Evolutionary conservation across 2,888 invertebrate genomes (phyloP).

Genomic region (Drosophila neutralis): DNA sequence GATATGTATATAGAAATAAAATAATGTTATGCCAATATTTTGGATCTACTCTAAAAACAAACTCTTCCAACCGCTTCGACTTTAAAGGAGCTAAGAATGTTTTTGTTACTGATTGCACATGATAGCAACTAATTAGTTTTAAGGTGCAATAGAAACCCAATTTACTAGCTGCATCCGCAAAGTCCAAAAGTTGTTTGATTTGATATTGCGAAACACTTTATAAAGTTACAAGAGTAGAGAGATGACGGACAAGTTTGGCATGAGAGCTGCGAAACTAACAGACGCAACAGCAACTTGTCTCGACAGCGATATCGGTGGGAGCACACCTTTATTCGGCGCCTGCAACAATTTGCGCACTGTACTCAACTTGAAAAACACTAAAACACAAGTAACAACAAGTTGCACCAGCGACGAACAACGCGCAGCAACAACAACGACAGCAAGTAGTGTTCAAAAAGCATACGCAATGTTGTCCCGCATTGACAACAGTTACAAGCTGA

Average conservation of each 20-base stretch:
- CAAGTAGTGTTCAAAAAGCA: conserved; percentile 57
- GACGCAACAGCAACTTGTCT: conserved; percentile 4
- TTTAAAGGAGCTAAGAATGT: background rate
- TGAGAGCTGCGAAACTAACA: conserved; percentile 7
- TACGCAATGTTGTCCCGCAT: conserved; percentile 61
- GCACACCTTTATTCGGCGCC: background rate
- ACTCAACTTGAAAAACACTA: conserved; percentile 5
- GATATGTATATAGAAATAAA: no score
- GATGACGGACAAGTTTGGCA: conserved; percentile 35
- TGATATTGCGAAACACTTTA: conserved; percentile 41
- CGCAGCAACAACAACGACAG: conserved; percentile 2
- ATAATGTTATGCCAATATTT: background rate
- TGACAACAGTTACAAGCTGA: conserved; percentile 50
- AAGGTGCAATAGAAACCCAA: conserved; percentile 3
- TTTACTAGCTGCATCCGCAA: conserved; percentile 19
- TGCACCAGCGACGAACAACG: background rate
- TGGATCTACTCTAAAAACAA: background rate
- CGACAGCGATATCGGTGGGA: conserved; percentile 13
- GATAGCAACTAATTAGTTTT: conserved; percentile 3
- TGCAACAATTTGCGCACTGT: conserved; percentile 12
- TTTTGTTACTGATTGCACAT: conserved; percentile 8
- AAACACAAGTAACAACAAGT: conserved; percentile 6
- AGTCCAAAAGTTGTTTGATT: conserved; percentile 18
- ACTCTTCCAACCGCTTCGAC: no score
- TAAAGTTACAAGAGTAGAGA: conserved; percentile 18